phyloP scores from a whole-genome alignment of 2,797 vertebrate species.

The Philypnodon macrostomus region DNA sequence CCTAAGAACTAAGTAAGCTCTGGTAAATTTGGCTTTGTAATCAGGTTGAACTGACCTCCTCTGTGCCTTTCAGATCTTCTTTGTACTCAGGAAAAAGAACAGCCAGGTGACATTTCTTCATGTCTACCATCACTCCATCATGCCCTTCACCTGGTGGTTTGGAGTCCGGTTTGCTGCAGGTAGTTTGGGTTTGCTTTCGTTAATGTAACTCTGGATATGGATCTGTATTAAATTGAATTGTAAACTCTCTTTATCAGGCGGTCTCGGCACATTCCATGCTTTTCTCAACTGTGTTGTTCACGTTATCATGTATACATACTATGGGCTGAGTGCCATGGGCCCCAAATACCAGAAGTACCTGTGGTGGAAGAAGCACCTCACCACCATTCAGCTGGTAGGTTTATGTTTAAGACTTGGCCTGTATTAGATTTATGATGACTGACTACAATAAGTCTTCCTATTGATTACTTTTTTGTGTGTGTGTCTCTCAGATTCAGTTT shows the following conservation, averaged over 20 bases:
- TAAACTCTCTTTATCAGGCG: no score
- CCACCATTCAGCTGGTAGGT: slow-evolving; percentile 89
- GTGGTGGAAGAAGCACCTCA: slow-evolving; percentile 99
- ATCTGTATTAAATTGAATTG: no score
- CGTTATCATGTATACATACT: slow-evolving; percentile 94
- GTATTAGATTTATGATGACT: no score
- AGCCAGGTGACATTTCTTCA: slow-evolving; percentile 96
- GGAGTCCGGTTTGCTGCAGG: slow-evolving; percentile 94
- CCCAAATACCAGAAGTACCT: slow-evolving; percentile 89
- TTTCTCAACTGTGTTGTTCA: slow-evolving; percentile 90
- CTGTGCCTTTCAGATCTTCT: slow-evolving; percentile 83
- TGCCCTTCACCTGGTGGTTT: slow-evolving; percentile 99
- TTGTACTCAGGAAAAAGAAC: slow-evolving; percentile 94
- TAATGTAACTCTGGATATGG: no score
- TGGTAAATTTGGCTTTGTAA: background rate
- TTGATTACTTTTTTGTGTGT: no score
- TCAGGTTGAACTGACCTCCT: background rate
- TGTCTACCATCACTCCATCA: slow-evolving; percentile 96
- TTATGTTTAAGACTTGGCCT: no score
- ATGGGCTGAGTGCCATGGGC: slow-evolving; percentile 90
- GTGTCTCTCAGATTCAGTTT: slow-evolving; percentile 84
- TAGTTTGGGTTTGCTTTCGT: no score
- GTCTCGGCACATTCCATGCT: slow-evolving; percentile 93
- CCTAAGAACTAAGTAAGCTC: background rate
- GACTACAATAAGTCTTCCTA: no score